phyloP scores from a whole-genome alignment of 2,888 invertebrate genomes.

The Pedicia rivosa region DNA sequence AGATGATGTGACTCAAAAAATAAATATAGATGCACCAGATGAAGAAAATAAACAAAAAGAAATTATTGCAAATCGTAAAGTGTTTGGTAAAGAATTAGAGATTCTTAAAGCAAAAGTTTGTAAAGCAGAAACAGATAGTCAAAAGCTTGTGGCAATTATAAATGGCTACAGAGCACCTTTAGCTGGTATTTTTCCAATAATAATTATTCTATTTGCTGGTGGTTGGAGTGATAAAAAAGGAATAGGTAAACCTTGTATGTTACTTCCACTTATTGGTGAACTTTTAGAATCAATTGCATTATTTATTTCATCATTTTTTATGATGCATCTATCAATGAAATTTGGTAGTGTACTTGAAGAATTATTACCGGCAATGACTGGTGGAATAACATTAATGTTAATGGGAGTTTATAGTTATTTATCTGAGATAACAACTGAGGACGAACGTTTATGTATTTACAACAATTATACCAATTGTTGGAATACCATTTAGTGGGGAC shows the following conservation, averaged over 20 bases:
- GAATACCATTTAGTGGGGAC: conserved; percentile 23
- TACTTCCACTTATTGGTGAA: conserved; percentile 27
- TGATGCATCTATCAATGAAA: conserved; percentile 26
- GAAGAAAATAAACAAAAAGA: no score
- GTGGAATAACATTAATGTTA: conserved; percentile 26
- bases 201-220: conserved; percentile 29
- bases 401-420: conserved; percentile 31
- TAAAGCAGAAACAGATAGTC: conserved; percentile 27
- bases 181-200: conserved; percentile 27
- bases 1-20: no score
- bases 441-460: conserved; percentile 28
- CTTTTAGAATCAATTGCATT: conserved; percentile 17
- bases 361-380: conserved; percentile 26
- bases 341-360: conserved; percentile 26
- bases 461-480: conserved; percentile 24
- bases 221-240: conserved; percentile 30
- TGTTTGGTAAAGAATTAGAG: no score
- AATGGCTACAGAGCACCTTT: conserved; percentile 28
- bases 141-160: conserved; percentile 23
- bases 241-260: conserved; percentile 28
- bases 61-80: no score
- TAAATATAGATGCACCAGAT: no score
- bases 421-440: conserved; percentile 26
- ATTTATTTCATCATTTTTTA: conserved; percentile 27
- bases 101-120: no score